Evolutionary conservation across 2,888 invertebrate genomes (phyloP), one percentile per base, ranked within the genome.

Genomic region (Oscheius sp.): DNA sequence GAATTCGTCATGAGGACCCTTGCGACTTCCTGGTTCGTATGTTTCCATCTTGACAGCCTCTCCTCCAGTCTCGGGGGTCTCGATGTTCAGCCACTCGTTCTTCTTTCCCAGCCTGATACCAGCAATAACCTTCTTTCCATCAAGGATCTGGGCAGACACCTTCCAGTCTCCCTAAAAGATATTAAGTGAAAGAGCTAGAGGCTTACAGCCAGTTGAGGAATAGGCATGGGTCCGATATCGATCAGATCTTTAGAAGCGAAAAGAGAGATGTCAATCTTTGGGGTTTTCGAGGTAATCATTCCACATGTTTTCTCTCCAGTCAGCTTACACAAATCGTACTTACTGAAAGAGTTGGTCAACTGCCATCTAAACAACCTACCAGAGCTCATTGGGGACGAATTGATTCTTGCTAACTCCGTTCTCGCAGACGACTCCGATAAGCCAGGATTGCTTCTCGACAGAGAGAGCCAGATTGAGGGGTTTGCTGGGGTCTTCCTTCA

Each of bases 301-400:
- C 67, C 67, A 71, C 78, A 78, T 36, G 71, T 50, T 30, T 62
- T 66, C n/a, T 68, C 67, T 56, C 74, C 73, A n/a, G 75, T 70
- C 30, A 79, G 41, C 17, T 68, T 59, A 65, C 77, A 77, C 17
- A 80, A 49, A 56, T 72, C 70, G 69, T 73, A 74, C 47, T 77
- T 72, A 74, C 80, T 78, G 66, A 62, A 75, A 49, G 32, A 9
- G 8, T n/a, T n/a, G n/a, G n/a, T n/a, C n/a, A 3, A 30, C n/a
- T 14, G 49, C 2, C 12, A 32, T 12, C 9, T 17, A 6, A 33
- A 0, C 17, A 28, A 57, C 68, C 63, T 44, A 82, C 82, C 82
- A 82, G n/a, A 82, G 67, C 66, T 81, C 80, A 49, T 80, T 77
- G 12, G 82, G 77, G 12, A 82, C 78, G 54, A 82, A 82, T 9